phyloP scores from a whole-genome alignment of 1,140 invertebrate species.

The Spodoptera litura region DNA sequence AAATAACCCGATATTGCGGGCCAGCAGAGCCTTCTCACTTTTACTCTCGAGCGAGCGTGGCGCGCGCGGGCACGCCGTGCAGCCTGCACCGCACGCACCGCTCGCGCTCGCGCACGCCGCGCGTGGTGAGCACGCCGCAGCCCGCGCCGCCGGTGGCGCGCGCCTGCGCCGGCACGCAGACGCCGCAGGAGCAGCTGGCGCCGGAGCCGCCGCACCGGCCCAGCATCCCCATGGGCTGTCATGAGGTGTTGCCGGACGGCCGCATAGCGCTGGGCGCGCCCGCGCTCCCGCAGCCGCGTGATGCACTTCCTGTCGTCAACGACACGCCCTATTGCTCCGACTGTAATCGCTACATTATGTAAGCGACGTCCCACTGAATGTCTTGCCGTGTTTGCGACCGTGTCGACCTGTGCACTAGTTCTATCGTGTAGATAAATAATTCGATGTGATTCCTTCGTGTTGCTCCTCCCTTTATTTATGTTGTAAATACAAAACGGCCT shows the following conservation, averaged over 20 bases:
- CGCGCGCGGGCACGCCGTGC: conserved; percentile 75
- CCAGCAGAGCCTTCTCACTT: conserved; percentile 80
- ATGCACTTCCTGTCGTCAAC: conserved; percentile 73
- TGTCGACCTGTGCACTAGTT: conserved; percentile 79
- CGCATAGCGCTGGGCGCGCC: conserved; percentile 74
- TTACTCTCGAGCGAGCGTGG: conserved; percentile 82
- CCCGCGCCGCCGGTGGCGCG: conserved; percentile 53
- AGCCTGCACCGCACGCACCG: conserved; percentile 67
- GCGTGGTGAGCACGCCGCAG: conserved; percentile 53
- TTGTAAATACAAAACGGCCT: conserved; percentile 48
- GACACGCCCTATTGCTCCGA: conserved; percentile 89
- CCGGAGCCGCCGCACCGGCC: conserved; percentile 79
- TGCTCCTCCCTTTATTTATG: conserved; percentile 80
- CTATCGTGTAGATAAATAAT: conserved; percentile 59
- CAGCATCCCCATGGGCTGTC: conserved; percentile 82
- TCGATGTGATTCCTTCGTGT: conserved; percentile 51
- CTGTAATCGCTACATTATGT: conserved; percentile 92
- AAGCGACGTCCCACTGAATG: conserved; percentile 84
- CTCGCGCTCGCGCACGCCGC: conserved; percentile 65
- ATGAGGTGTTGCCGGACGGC: conserved; percentile 76
- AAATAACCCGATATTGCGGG: conserved; percentile 65
- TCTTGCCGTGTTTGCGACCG: conserved; percentile 85
- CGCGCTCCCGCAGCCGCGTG: conserved; percentile 64
- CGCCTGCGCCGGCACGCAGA: conserved; percentile 64
- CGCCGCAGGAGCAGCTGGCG: conserved; percentile 64